Evolutionary conservation across 2,113 vertebrate genomes (phyloP).

Genomic region (Tragelaphus buxtoni): DNA sequence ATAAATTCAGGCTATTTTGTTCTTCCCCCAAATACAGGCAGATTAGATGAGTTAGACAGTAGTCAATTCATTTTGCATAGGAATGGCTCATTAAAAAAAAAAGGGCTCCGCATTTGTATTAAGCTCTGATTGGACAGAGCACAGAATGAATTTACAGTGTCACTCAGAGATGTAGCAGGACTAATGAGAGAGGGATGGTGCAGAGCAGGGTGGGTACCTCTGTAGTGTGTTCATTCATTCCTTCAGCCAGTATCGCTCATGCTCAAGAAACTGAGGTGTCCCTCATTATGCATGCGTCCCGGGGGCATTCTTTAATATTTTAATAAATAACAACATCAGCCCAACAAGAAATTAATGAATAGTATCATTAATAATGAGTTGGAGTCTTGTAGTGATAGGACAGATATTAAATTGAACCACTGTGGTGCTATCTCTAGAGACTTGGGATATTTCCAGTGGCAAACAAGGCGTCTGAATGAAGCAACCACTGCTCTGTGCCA

Average conservation of each 20-base stretch:
- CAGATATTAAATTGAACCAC: conserved; percentile 99
- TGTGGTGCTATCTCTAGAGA: conserved; percentile 97
- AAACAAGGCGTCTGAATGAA: conserved; percentile 98
- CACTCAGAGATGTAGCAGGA: conserved; percentile 94
- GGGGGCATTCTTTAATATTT: conserved; percentile 99
- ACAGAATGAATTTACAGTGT: conserved; percentile 98
- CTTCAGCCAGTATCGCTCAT: conserved; percentile 72
- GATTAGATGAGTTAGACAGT: conserved; percentile 91
- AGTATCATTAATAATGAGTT: conserved; percentile 99
- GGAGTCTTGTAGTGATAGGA: conserved; percentile 97
- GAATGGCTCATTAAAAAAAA: conserved; percentile 95
- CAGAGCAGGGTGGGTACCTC: conserved; percentile 84
- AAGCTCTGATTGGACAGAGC: conserved; percentile 85
- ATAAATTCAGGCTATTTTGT: conserved; percentile 87
- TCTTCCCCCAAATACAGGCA: conserved; percentile 85
- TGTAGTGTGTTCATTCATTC: conserved; percentile 85
- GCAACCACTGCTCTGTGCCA: conserved; percentile 94
- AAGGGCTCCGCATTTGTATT: conserved; percentile 84
- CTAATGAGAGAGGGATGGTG: conserved; percentile 93
- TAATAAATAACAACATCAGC: conserved; percentile 99
- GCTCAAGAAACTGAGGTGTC: conserved; percentile 87
- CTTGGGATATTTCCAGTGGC: conserved; percentile 97
- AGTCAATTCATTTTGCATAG: conserved; percentile 98
- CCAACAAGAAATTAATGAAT: conserved; percentile 99
- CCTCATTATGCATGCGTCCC: conserved; percentile 97